Percentiles rank a stretch among this genome's conserved stretches.
phyloP scores from a whole-genome alignment of 2,113 vertebrate species.

The Mormyrus lacerda region DNA sequence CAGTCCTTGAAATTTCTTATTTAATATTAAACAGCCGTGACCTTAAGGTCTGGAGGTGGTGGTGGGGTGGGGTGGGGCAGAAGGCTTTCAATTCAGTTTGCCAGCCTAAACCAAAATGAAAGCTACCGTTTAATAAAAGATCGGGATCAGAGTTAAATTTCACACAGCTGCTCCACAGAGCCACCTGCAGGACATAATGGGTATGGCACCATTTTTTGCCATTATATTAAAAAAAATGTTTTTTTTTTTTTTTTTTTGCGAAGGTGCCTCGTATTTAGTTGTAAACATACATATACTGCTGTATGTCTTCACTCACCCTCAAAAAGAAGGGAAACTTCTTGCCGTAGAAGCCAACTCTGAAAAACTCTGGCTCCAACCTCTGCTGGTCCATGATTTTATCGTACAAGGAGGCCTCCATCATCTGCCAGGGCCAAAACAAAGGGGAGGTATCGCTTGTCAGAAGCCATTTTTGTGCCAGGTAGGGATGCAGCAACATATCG shows the following conservation, averaged over 20 bases:
- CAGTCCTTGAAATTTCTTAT: constrained; percentile 1
- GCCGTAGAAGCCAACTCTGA: constrained; percentile 95
- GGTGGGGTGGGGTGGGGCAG: background rate
- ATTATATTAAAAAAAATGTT: background rate
- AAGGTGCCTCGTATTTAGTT: background rate
- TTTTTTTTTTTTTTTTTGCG: background rate
- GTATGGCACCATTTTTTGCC: background rate
- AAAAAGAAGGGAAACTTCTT: constrained; percentile 98
- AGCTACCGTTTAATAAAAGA: background rate
- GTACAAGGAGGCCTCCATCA: constrained; percentile 96
- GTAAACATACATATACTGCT: background rate
- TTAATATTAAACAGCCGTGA: background rate
- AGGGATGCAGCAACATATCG: background rate
- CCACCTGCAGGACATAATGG: background rate
- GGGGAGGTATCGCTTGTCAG: background rate
- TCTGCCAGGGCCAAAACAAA: constrained; percentile 40
- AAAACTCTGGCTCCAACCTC: constrained; percentile 93
- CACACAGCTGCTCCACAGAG: background rate
- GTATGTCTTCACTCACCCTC: constrained; percentile 65
- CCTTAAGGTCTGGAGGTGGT: background rate
- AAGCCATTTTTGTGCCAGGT: background rate
- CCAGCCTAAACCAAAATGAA: background rate
- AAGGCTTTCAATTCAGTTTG: background rate
- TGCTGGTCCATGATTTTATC: constrained; percentile 99
- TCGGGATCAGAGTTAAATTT: background rate